Base-by-base conservation (phyloP, 2,888 invertebrate species). In the Synanthedon formicaeformis region DNA sequence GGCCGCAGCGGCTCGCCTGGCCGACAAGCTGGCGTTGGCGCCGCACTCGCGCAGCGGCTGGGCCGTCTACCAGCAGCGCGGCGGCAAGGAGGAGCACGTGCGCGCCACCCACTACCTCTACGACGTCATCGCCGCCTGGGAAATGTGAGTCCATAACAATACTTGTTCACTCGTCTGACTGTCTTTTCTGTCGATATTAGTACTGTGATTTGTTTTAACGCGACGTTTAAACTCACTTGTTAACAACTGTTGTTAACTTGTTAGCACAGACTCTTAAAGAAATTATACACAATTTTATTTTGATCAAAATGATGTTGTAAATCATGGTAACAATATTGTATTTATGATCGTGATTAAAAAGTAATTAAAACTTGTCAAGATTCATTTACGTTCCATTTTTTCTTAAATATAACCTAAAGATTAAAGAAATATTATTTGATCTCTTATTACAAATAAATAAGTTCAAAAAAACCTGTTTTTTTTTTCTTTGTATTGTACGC, bases 71-170 rank as follows among this genome's bases (percentile, higher is more conserved):
- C 94, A 97, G 79, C 94, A 95, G 67, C 89, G 95, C 4, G 93
- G 93, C 0, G 95, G 95, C 61, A 92, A 92, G 1, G 97, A 97
- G 74, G 95, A 97, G 66, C 96, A 97, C 67, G 95, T 98, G 18
- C 90, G 96, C 51, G 94, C 94, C 1, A 95, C 96, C 74, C 95
- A 97, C 74, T 98, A 96, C 73, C 83, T 98, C 1, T 96, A 97
- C 64, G 98, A 98, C 77, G 94, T 98, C 49, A 95, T 98, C 60
- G 95, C 97, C 0, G 94, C 94, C 12, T 98, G 98, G 98, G 97
- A 98, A 87, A 91, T 93, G 93, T 93, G 73, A 89, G 91, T 85
- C 13, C 27, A 34, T 1, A 34, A 34, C 8, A 34, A 34, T 8
- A 34, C 41, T 41, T 4, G 4, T 41, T 12, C 13, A 41, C 41